These are phyloP conservation scores for Orthonyx spaldingii DNA, from an alignment of 2,113 vertebrate species.

Conservation along the genomic window DNA sequence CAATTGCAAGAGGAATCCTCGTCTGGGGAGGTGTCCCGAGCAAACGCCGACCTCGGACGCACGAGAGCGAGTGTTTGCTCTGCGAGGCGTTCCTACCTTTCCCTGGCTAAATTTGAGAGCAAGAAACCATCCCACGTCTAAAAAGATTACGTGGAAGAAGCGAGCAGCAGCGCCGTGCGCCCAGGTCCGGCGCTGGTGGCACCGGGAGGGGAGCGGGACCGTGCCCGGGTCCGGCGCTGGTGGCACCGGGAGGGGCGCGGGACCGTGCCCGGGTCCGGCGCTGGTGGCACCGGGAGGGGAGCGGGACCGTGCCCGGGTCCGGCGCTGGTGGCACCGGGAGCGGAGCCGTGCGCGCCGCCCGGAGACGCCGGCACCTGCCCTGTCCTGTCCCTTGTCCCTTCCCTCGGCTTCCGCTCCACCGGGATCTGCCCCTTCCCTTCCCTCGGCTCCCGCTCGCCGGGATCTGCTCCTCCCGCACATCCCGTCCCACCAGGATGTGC, in stretches of 20 bases:
- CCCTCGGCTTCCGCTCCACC: neutral
- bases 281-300: neutral
- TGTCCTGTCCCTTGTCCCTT: neutral
- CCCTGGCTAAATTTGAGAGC: neutral
- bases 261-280: no score
- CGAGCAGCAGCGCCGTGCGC: constrained; percentile 32
- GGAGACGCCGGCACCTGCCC: constrained; percentile 30
- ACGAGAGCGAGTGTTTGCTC: neutral
- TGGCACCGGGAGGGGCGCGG: constrained; percentile 58
- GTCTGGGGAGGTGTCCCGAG: neutral
- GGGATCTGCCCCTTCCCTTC: neutral
- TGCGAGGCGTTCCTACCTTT: neutral
- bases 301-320: no score
- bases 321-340: neutral
- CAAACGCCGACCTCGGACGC: neutral
- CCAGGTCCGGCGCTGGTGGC: neutral
- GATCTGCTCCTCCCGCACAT: neutral
- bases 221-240: no score
- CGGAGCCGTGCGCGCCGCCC: constrained; percentile 77
- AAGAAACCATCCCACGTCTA: constrained; percentile 18
- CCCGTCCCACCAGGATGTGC: neutral
- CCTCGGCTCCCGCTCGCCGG: accelerated
- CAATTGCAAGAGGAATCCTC: neutral
- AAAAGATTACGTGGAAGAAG: neutral
- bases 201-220: neutral